These are phyloP conservation scores for Eriosoma lanigerum DNA, from an alignment of 1,140 invertebrate species.

Conservation along the genomic window DNA sequence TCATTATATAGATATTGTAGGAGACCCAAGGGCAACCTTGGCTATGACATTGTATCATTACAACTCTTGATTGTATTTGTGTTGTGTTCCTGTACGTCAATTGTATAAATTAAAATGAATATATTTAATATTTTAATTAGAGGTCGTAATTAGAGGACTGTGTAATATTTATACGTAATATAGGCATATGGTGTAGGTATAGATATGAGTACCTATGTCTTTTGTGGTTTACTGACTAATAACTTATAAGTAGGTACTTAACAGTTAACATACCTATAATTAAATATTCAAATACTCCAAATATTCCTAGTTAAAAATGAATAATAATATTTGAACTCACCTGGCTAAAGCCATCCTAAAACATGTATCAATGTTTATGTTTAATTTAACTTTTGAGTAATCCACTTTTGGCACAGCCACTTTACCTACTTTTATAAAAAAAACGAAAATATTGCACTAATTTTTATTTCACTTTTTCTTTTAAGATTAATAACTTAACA, in stretches of 20 bases:
- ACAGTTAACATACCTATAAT: not conserved
- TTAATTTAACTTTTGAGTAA: slow-evolving; percentile 51
- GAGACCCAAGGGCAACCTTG: slow-evolving; percentile 50
- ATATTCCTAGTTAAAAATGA: not conserved
- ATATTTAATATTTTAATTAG: slow-evolving; percentile 33
- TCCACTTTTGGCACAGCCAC: slow-evolving; percentile 51
- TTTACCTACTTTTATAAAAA: slow-evolving; percentile 21
- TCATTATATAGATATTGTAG: slow-evolving; percentile 39
- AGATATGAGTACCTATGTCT: no score
- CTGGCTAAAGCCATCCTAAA: slow-evolving; percentile 50
- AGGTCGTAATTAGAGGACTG: slow-evolving; percentile 18
- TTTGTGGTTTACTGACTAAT: not conserved
- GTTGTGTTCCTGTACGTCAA: slow-evolving; percentile 30
- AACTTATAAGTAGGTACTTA: not conserved
- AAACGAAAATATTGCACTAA: slow-evolving; percentile 37
- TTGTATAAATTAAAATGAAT: slow-evolving; percentile 40
- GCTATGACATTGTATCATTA: slow-evolving; percentile 51
- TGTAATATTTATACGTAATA: not conserved
- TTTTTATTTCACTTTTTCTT: slow-evolving; percentile 19
- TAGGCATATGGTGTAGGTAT: not conserved
- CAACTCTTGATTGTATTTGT: slow-evolving; percentile 44
- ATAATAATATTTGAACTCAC: slow-evolving; percentile 26
- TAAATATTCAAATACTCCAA: no score
- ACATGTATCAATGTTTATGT: slow-evolving; percentile 51
- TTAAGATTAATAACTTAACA: slow-evolving; percentile 23